Percentiles rank a stretch among this genome's conserved stretches.
Conservation (phyloP, 2,113 vertebrate species). For the Tupaia chinensis region DNA sequence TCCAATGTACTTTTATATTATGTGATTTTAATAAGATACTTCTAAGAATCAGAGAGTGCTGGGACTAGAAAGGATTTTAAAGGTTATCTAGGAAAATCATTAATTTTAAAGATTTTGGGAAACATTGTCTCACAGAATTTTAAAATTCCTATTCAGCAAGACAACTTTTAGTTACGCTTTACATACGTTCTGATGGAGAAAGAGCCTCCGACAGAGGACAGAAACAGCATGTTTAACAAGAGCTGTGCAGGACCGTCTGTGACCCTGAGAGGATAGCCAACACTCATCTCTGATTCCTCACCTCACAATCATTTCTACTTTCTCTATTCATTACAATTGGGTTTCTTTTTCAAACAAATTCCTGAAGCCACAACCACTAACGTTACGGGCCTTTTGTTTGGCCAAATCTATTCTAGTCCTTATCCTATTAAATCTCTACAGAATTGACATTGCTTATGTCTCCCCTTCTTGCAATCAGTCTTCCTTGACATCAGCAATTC, state of each 20-base stretch:
- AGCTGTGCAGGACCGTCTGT: background rate
- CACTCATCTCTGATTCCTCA: background rate
- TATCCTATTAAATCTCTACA: background rate
- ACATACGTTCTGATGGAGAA: background rate
- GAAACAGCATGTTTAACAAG: too few species aligned
- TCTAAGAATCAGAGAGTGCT: conserved; percentile 33
- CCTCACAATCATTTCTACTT: background rate
- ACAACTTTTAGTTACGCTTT: background rate
- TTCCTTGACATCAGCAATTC: background rate
- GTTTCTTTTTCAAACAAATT: background rate
- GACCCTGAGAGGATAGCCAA: background rate
- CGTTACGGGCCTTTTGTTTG: background rate
- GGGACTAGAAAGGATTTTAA: background rate
- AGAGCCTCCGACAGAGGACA: background rate
- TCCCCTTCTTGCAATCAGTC: background rate
- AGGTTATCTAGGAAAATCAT: conserved; percentile 32
- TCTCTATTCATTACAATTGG: background rate
- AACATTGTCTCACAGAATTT: background rate
- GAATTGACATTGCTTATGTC: background rate
- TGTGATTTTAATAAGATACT: conserved; percentile 46
- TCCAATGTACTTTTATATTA: background rate
- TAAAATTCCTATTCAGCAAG: conserved; percentile 7
- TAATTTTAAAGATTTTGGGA: conserved; percentile 9
- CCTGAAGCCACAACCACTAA: background rate
- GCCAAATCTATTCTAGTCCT: background rate